These are phyloP conservation scores for Andrena marginata DNA, from an alignment of 2,888 invertebrate species.

Conservation along the genomic window DNA sequence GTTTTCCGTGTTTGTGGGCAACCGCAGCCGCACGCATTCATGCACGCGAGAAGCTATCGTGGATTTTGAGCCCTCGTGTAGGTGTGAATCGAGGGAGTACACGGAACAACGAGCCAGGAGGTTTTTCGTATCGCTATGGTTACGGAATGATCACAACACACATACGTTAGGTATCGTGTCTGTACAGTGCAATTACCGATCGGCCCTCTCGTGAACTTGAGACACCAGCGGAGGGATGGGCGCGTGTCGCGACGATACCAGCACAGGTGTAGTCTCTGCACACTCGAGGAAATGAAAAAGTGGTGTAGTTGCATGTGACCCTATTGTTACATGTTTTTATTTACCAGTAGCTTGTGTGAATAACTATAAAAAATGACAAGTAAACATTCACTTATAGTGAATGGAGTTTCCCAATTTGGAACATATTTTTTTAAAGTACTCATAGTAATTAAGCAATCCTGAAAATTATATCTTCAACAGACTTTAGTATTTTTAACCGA, in stretches of 20 bases:
- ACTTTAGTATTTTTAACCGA: too few species aligned
- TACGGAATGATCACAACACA: conserved; percentile 70
- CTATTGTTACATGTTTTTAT: too few species aligned
- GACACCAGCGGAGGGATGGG: conserved; percentile 8
- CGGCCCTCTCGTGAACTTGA: conserved; percentile 43
- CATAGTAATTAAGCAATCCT: too few species aligned
- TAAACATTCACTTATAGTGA: too few species aligned
- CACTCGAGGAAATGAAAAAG: too few species aligned
- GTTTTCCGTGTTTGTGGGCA: not conserved
- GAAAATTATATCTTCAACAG: too few species aligned
- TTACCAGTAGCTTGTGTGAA: too few species aligned
- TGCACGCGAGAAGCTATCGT: conserved; percentile 17
- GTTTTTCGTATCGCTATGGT: conserved; percentile 74
- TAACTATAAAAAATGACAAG: too few species aligned
- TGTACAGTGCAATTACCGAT: conserved; percentile 22
- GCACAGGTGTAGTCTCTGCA: not conserved
- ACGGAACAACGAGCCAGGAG: conserved; percentile 55
- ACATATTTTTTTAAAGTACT: too few species aligned
- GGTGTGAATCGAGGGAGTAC: conserved; percentile 23
- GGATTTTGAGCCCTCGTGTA: conserved; percentile 41
- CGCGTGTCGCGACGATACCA: not conserved
- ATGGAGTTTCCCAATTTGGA: too few species aligned
- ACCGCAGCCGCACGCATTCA: not conserved
- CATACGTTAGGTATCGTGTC: conserved; percentile 56
- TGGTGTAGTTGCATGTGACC: too few species aligned